Evolutionary conservation across 2,113 vertebrate genomes (phyloP).

Genomic region (Hepsetus odoe): DNA sequence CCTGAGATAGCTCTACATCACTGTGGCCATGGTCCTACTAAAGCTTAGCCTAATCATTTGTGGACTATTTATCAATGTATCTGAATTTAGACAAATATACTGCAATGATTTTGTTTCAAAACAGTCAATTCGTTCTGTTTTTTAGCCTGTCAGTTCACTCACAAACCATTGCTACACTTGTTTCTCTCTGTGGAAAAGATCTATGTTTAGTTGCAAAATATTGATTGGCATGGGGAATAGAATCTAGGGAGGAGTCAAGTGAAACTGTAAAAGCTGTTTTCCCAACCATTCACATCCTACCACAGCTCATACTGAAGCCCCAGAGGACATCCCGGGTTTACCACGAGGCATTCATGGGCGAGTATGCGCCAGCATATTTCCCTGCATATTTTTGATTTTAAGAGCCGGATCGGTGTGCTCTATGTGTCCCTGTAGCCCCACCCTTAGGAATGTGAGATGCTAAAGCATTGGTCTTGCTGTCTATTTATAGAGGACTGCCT

Average conservation of each 20-base stretch:
- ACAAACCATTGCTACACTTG: slow-evolving; percentile 25
- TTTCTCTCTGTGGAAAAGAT: slow-evolving; percentile 16
- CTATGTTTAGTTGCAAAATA: slow-evolving; percentile 47
- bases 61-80: background rate
- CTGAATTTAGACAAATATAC: background rate
- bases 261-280: slow-evolving; percentile 64
- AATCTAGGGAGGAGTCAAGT: slow-evolving; percentile 51
- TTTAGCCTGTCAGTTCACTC: background rate
- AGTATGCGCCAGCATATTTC: slow-evolving; percentile 69
- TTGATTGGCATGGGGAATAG: slow-evolving; percentile 50
- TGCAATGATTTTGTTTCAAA: background rate
- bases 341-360: slow-evolving; percentile 38
- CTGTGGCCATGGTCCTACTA: slow-evolving; percentile 1
- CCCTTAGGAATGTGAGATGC: slow-evolving; percentile 75
- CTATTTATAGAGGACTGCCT: slow-evolving; percentile 78
- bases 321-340: slow-evolving; percentile 43
- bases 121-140: background rate
- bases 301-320: slow-evolving; percentile 60
- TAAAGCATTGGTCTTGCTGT: slow-evolving; percentile 67
- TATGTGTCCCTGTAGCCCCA: slow-evolving; percentile 48
- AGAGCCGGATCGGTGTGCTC: slow-evolving; percentile 53
- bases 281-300: slow-evolving; percentile 65
- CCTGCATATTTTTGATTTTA: slow-evolving; percentile 64
- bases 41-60: background rate
- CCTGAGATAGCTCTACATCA: background rate